A percentile compares a stretch with the other conserved stretches of the same genome.
phyloP scores from a whole-genome alignment of 1,140 invertebrate species.

The Rhopalosiphum maidis region DNA sequence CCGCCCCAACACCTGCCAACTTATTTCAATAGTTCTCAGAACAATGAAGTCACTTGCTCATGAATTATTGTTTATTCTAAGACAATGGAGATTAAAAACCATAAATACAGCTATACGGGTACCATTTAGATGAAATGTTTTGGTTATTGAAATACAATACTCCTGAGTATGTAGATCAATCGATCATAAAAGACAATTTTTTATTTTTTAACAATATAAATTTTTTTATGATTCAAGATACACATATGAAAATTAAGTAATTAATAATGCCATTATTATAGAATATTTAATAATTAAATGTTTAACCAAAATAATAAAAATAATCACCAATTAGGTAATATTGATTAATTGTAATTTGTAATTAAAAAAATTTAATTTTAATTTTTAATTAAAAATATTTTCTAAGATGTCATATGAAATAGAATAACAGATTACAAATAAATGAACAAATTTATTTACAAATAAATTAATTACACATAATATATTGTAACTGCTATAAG shows the following conservation, averaged over 20 bases:
- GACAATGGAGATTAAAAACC: conserved; percentile 33
- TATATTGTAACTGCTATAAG: neutral
- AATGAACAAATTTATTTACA: neutral
- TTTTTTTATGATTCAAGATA: neutral
- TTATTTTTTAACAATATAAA: neutral
- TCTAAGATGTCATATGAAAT: neutral
- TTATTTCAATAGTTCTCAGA: conserved; percentile 48
- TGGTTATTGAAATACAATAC: conserved; percentile 41
- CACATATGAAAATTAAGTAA: neutral
- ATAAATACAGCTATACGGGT: neutral
- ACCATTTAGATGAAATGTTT: neutral
- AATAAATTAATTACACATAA: neutral
- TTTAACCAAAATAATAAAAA: neutral
- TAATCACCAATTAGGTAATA: neutral
- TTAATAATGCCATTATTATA: neutral
- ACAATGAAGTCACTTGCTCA: conserved; percentile 33
- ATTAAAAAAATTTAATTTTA: neutral
- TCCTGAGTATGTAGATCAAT: neutral
- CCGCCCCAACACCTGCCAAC: conserved; percentile 26
- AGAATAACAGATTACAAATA: neutral
- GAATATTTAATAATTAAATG: too few species aligned
- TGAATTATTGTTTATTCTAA: conserved; percentile 51
- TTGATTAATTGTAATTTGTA: neutral
- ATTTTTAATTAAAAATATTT: neutral
- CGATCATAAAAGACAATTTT: neutral